phyloP scores from a whole-genome alignment of 2,888 invertebrate species.

The Mesopsocus fuscifrons region DNA sequence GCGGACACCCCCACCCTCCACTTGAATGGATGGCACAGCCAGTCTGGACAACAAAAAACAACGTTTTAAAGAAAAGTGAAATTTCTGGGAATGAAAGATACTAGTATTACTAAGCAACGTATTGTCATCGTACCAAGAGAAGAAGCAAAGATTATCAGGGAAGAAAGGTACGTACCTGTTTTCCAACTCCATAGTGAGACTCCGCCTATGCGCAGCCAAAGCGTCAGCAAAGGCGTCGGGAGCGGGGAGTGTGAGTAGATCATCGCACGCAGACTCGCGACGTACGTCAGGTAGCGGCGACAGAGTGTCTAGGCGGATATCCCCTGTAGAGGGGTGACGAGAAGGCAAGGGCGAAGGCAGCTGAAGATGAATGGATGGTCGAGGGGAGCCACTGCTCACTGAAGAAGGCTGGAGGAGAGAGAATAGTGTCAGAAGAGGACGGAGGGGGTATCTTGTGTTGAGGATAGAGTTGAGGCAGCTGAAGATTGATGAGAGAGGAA shows the following conservation, averaged over 20 bases:
- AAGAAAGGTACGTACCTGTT: background rate
- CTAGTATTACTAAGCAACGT: too few species aligned
- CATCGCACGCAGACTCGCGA: conserved; percentile 39
- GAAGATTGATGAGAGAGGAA: too few species aligned
- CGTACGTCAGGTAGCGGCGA: conserved; percentile 45
- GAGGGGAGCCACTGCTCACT: conserved; percentile 13
- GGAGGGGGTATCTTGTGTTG: conserved; percentile 16
- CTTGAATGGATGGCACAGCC: background rate
- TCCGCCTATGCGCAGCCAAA: conserved; percentile 61
- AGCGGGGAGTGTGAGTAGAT: conserved; percentile 39
- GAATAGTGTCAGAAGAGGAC: background rate
- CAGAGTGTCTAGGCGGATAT: conserved; percentile 34
- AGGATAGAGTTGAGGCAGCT: too few species aligned
- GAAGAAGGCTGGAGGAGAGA: conserved; percentile 16
- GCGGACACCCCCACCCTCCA: too few species aligned
- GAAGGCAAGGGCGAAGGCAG: conserved; percentile 20
- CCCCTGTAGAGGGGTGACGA: conserved; percentile 12
- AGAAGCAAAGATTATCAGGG: too few species aligned
- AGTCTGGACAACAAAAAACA: too few species aligned
- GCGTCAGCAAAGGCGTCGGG: conserved; percentile 72
- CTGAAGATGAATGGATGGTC: background rate
- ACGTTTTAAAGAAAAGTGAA: too few species aligned
- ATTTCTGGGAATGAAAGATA: too few species aligned
- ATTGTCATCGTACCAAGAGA: too few species aligned
- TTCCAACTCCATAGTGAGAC: conserved; percentile 19